These are phyloP conservation scores for Ochropleura leucogaster DNA, from an alignment of 2,888 invertebrate species.

Conservation along the genomic window DNA sequence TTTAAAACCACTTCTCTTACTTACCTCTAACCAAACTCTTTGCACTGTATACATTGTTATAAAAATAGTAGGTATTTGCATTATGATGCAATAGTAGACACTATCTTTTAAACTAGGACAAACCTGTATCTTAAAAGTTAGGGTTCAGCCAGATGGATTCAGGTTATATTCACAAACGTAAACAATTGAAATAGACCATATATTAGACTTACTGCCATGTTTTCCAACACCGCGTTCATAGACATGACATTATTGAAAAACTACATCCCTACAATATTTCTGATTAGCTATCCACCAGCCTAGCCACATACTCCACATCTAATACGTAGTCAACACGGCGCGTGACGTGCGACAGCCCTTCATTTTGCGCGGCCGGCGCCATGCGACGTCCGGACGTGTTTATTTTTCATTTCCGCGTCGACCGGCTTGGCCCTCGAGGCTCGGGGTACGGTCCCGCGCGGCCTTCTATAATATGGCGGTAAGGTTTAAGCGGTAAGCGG, in stretches of 20 bases:
- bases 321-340: constrained; percentile 43
- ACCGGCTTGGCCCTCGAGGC: constrained; percentile 78
- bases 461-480: constrained; percentile 61
- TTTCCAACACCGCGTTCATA: too few relatives aligned
- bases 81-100: too few relatives aligned
- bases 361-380: constrained; percentile 86
- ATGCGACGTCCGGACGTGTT: constrained; percentile 86
- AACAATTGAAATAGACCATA: too few relatives aligned
- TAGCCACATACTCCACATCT: constrained; percentile 32
- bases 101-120: too few relatives aligned
- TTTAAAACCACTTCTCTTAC: too few relatives aligned
- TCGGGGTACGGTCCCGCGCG: constrained; percentile 69
- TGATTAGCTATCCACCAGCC: constrained; percentile 33
- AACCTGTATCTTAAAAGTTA: too few relatives aligned
- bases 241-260: constrained; percentile 7
- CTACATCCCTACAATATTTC: constrained; percentile 17
- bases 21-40: too few relatives aligned
- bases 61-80: too few relatives aligned
- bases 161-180: too few relatives aligned
- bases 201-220: too few relatives aligned
- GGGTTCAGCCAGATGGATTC: too few relatives aligned
- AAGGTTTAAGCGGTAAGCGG: constrained; percentile 50
- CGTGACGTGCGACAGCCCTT: constrained; percentile 76
- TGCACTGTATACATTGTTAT: too few relatives aligned
- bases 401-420: constrained; percentile 90